Evolutionary conservation across 2,888 invertebrate genomes (phyloP).

Genomic region (Dascillus cervinus): DNA sequence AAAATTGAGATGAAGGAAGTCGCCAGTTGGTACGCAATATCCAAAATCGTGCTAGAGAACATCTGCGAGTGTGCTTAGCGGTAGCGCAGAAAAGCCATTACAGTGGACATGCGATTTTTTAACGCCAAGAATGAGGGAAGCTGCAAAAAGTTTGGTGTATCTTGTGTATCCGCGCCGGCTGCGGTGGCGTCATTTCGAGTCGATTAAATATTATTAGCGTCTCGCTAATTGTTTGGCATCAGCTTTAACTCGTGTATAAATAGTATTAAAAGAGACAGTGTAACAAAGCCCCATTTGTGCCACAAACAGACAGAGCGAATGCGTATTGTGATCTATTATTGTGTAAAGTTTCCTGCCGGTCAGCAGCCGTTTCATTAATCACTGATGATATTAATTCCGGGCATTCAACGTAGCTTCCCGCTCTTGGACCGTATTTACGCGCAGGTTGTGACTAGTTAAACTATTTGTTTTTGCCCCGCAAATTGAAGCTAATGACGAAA

Average conservation of each 20-base stretch:
- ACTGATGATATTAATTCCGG: slow-evolving; percentile 37
- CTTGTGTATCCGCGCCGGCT: too few species aligned
- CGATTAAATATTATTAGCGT: slow-evolving; percentile 1
- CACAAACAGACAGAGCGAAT: slow-evolving; percentile 18
- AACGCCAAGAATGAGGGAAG: slow-evolving; percentile 31
- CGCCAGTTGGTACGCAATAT: slow-evolving; percentile 16
- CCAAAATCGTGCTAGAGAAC: slow-evolving; percentile 25
- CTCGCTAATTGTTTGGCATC: slow-evolving; percentile 11
- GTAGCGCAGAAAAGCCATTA: slow-evolving; percentile 34
- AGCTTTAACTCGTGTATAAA: slow-evolving; percentile 10
- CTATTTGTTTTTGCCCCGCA: slow-evolving; percentile 15
- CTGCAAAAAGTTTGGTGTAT: slow-evolving; percentile 31
- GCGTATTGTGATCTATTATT: slow-evolving; percentile 25
- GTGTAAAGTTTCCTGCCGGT: slow-evolving; percentile 29
- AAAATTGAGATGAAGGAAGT: slow-evolving; percentile 14
- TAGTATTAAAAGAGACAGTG: slow-evolving; percentile 14
- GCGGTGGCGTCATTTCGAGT: too few species aligned
- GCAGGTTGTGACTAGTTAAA: slow-evolving; percentile 22
- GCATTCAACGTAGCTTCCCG: slow-evolving; percentile 37
- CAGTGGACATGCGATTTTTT: slow-evolving; percentile 34
- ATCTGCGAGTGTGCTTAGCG: slow-evolving; percentile 36
- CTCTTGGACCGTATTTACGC: slow-evolving; percentile 19
- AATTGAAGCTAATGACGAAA: slow-evolving; percentile 32
- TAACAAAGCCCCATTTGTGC: slow-evolving; percentile 15
- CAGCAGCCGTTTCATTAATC: slow-evolving; percentile 35